A percentile compares a stretch with the other conserved stretches of the same genome.
phyloP scores from a whole-genome alignment of 1,140 invertebrate species.

The Philaenus spumarius region DNA sequence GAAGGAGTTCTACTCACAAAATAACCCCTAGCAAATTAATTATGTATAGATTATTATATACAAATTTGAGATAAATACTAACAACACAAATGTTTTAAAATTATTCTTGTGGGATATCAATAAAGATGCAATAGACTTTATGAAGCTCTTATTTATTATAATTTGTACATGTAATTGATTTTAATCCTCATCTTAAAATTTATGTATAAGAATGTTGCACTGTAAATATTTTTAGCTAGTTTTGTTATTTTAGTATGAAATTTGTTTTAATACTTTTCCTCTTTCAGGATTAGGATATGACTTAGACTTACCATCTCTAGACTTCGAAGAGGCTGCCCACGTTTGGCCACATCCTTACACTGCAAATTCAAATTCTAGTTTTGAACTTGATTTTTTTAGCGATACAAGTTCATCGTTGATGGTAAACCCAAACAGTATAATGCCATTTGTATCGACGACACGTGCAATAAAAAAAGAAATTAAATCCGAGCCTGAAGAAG shows the following conservation, averaged over 20 bases:
- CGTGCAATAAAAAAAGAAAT: constrained; percentile 34
- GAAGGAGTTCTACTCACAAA: no score
- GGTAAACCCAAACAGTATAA: constrained; percentile 71
- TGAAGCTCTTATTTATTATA: no score
- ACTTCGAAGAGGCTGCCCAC: constrained; percentile 54
- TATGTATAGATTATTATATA: no score
- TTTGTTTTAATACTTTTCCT: no score
- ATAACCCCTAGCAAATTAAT: no score
- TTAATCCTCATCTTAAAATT: neutral
- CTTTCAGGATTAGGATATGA: constrained; percentile 35
- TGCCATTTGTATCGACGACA: constrained; percentile 42
- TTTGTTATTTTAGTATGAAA: no score
- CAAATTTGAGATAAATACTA: no score
- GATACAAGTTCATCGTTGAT: constrained; percentile 63
- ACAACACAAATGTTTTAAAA: no score
- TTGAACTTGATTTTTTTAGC: constrained; percentile 63
- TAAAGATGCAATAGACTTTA: no score
- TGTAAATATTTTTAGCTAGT: no score
- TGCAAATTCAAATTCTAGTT: constrained; percentile 39
- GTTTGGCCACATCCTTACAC: constrained; percentile 42
- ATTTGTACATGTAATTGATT: no score
- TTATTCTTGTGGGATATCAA: no score
- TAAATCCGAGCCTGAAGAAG: constrained; percentile 34
- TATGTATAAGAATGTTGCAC: neutral
- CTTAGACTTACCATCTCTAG: constrained; percentile 56